Conservation (phyloP, 2,113 vertebrate species). For the Chloroceryle aenea region DNA sequence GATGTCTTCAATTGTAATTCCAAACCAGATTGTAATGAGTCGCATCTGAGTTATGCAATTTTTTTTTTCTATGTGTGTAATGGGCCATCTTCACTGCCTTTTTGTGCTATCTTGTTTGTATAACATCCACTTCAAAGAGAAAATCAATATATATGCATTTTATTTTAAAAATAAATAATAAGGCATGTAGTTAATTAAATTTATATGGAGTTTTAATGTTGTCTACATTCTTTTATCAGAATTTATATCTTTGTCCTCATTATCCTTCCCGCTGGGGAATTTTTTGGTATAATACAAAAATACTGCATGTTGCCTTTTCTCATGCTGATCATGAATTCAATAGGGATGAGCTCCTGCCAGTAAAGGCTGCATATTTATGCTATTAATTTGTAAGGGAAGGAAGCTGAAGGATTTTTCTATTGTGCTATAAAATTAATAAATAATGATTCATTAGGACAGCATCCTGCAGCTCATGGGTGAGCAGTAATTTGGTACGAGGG, state of each 20-base stretch:
- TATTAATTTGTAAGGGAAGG: constrained; percentile 47
- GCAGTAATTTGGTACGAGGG: background rate
- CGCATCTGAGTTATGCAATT: fast-evolving
- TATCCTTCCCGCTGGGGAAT: background rate
- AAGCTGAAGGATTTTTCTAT: constrained; percentile 27
- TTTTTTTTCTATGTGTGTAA: background rate
- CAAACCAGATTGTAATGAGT: background rate
- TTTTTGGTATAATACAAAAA: background rate
- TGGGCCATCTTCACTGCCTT: background rate
- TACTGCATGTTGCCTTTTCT: background rate
- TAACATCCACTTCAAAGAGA: background rate
- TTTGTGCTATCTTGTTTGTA: background rate
- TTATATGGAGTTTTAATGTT: background rate
- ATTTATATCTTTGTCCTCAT: background rate
- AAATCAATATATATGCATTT: background rate
- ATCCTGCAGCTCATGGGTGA: background rate
- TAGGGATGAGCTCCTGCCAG: constrained; percentile 21
- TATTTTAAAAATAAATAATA: background rate
- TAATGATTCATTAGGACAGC: constrained; percentile 41
- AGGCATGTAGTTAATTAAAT: background rate
- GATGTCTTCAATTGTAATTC: background rate
- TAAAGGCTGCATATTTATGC: constrained; percentile 39
- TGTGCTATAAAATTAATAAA: constrained; percentile 56
- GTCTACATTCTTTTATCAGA: background rate
- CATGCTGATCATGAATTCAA: constrained; percentile 15